These are phyloP conservation scores for Pseudopipra pipra DNA, from an alignment of 2,113 vertebrate species.

Conservation along the genomic window DNA sequence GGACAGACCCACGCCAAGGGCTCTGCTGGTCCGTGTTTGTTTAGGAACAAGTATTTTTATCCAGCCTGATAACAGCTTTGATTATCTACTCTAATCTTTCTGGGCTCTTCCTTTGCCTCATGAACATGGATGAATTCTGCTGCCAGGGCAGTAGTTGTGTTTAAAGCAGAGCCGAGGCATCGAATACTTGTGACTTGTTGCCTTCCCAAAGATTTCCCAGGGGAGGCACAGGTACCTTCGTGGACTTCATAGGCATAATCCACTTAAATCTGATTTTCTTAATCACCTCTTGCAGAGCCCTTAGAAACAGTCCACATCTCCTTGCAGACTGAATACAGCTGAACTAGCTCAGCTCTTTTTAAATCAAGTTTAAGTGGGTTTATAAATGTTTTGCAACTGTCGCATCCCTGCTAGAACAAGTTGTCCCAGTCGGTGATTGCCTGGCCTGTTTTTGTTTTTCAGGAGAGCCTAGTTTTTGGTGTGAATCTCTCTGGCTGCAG, in stretches of 20 bases:
- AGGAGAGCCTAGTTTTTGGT: not conserved
- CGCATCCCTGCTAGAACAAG: not conserved
- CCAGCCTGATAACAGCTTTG: not conserved
- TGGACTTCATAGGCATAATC: not conserved
- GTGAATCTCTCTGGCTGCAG: not conserved
- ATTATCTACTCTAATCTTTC: not conserved
- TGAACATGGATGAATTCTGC: not conserved
- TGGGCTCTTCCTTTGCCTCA: not conserved
- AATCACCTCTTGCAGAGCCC: not conserved
- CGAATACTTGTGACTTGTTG: not conserved
- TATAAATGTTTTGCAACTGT: not conserved
- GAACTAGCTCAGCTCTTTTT: slow-evolving; percentile 13
- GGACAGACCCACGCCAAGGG: not conserved
- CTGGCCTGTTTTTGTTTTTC: not conserved
- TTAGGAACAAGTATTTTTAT: not conserved
- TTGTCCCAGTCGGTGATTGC: not conserved
- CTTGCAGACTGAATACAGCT: not conserved
- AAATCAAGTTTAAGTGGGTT: not conserved
- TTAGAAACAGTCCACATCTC: not conserved
- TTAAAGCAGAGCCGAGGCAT: not conserved
- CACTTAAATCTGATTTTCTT: not conserved
- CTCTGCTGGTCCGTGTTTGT: accelerated
- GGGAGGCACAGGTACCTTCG: not conserved
- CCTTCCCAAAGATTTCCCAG: not conserved
- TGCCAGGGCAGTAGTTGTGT: not conserved